Evolutionary conservation across 2,113 vertebrate genomes (phyloP), one percentile per base, ranked within the genome.

Genomic region (Panthera tigris): DNA sequence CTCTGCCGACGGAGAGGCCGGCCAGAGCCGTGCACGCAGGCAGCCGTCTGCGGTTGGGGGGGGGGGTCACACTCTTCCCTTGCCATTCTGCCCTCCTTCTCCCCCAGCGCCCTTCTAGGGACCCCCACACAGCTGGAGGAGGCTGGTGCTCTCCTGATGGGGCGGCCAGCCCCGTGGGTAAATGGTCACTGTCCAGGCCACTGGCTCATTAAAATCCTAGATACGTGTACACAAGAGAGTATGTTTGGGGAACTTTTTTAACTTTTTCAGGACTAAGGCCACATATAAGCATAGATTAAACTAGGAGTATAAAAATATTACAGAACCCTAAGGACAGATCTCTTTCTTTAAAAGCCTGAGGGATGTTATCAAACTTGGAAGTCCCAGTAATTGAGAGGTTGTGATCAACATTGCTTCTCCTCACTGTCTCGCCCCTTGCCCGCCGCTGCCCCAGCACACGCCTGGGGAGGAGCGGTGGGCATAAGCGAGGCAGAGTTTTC

Each of bases 371-470:
- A 57, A 33, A 69, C 48, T 45, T 41, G 21, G 68, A 71, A 39
- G 23, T 29, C 41, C 36, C 27, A 11, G 1, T 39, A 63, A 31
- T 11, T 3, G 61, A 9, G 21, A 25, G 3, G 9, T 68, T 36
- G n/a, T 19, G 36, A 1, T 27, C 3, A 19, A 11, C 12, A 1
- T 50, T 19, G 50, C 25, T 73, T 9, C 36, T 39, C 12, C 4
- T 68, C 8, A 45, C 45, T 45, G 45, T 1, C 33, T 48, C 82
- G 36, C 21, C 85, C 39, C 78, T 33, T 7, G 41, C 23, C 18
- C 48, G 45, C 63, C 18, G 21, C 0, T 41, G 48, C 15, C 4
- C 41, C 7, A 8, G 1, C 11, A 1, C 23, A 0, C 27, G 21
- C 84, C 45, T 14, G 5, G 41, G 21, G 66, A 41, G 19, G 50